Evolutionary conservation across 2,797 vertebrate genomes (phyloP).

Genomic region (Fistularia commersonii): DNA sequence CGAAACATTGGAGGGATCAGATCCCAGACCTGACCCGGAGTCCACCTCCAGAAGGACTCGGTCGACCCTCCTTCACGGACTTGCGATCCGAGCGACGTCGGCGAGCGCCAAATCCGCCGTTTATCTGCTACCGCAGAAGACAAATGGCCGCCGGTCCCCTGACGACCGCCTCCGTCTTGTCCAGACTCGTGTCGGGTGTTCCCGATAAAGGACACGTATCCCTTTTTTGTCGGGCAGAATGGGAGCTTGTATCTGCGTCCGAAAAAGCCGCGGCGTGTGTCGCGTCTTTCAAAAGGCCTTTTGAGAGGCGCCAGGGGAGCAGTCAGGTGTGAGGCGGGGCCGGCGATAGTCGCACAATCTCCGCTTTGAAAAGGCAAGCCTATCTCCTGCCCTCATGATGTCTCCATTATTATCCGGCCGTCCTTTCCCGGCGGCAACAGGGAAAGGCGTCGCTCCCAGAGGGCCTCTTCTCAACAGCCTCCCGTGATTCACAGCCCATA

Average conservation of each 20-base stretch:
- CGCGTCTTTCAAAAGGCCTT: slow-evolving; percentile 38
- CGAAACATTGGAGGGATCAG: too few species aligned
- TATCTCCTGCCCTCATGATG: slow-evolving; percentile 68
- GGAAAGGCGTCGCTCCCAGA: slow-evolving; percentile 61
- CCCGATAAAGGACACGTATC: slow-evolving; percentile 27
- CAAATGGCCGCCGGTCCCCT: slow-evolving; percentile 20
- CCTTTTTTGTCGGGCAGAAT: slow-evolving; percentile 18
- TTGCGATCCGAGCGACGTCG: too few species aligned
- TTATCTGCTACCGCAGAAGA: slow-evolving; percentile 24
- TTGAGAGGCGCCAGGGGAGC: slow-evolving; percentile 50
- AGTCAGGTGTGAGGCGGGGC: slow-evolving; percentile 56
- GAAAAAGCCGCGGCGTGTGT: slow-evolving; percentile 21
- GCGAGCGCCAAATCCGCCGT: slow-evolving; percentile 15
- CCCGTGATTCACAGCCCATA: slow-evolving; percentile 62
- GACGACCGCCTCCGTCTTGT: slow-evolving; percentile 6
- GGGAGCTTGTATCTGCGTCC: background rate
- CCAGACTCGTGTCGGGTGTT: slow-evolving; percentile 19
- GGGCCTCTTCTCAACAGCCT: slow-evolving; percentile 47
- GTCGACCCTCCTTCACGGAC: too few species aligned
- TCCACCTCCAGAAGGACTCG: too few species aligned
- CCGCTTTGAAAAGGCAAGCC: slow-evolving; percentile 55
- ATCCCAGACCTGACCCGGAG: too few species aligned
- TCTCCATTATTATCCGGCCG: slow-evolving; percentile 66
- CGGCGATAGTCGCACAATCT: slow-evolving; percentile 43
- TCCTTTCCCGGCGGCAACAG: slow-evolving; percentile 53